Conservation (phyloP, 92 coral and sea anemone genomes). For the Epizoanthus illoricatus region DNA sequence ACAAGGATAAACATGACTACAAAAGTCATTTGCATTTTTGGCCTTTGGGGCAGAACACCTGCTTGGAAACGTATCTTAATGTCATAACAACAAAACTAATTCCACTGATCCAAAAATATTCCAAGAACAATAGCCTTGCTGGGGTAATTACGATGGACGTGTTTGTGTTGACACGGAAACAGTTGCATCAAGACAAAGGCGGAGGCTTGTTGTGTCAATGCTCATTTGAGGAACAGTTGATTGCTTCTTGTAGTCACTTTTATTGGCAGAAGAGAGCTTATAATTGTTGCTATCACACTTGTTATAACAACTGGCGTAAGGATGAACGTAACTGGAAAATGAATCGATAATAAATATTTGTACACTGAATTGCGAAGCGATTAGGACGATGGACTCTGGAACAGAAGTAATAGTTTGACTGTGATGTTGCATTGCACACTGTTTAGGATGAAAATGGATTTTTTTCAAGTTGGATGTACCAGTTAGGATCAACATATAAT, state of each 20-base stretch:
- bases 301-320: slow-evolving; percentile 33
- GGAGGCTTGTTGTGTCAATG: slow-evolving; percentile 11
- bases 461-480: not conserved
- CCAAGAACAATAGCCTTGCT: slow-evolving; percentile 23
- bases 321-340: slow-evolving; percentile 20
- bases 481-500: slow-evolving; percentile 3
- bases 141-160: not conserved
- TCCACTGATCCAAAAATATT: not conserved
- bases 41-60: slow-evolving; percentile 42
- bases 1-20: not conserved
- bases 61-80: slow-evolving; percentile 61
- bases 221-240: slow-evolving; percentile 26
- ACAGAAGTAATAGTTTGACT: not conserved
- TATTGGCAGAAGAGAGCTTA: slow-evolving; percentile 20
- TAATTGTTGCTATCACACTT: slow-evolving; percentile 31
- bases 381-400: too few relatives aligned
- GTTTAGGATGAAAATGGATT: not conserved
- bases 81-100: slow-evolving; percentile 48
- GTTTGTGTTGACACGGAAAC: slow-evolving; percentile 13
- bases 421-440: not conserved
- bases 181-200: not conserved
- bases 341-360: slow-evolving; percentile 26
- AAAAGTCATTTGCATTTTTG: slow-evolving; percentile 30
- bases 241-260: not conserved
- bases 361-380: not conserved